A percentile compares a stretch with the other conserved stretches of the same genome.
These are phyloP conservation scores for Premnoplex brunnescens DNA, from an alignment of 2,797 vertebrate genomes.

Conservation along the genomic window DNA sequence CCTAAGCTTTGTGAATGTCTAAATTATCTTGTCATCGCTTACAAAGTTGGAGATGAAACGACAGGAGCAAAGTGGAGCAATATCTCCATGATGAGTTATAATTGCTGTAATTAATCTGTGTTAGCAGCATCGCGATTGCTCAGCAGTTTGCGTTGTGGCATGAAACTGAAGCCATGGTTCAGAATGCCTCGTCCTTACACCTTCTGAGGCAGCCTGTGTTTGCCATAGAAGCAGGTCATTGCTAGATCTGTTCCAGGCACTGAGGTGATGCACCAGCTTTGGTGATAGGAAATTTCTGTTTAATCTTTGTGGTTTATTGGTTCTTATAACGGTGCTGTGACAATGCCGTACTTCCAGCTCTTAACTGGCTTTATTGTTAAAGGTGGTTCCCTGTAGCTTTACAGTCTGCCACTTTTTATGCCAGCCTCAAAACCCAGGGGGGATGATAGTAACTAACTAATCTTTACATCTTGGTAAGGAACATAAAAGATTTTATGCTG, in stretches of 20 bases:
- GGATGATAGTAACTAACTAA: background rate
- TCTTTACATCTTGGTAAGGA: background rate
- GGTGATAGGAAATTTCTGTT: background rate
- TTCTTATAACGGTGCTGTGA: background rate
- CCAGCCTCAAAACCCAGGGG: background rate
- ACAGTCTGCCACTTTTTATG: background rate
- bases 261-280: background rate
- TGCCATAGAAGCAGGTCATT: background rate
- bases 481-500: background rate
- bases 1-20: background rate
- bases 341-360: background rate
- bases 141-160: background rate
- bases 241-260: background rate
- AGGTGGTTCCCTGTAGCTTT: background rate
- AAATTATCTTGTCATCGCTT: background rate
- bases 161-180: background rate
- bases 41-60: background rate
- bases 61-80: background rate
- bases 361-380: background rate
- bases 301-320: background rate
- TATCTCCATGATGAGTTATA: background rate
- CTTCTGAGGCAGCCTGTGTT: background rate
- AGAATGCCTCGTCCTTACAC: background rate
- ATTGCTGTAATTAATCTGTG: background rate
- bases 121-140: accelerated